Percentiles rank a stretch among this genome's conserved stretches.
phyloP scores from a whole-genome alignment of 1,140 invertebrate species.

The Plectrocnemia conspersa region DNA sequence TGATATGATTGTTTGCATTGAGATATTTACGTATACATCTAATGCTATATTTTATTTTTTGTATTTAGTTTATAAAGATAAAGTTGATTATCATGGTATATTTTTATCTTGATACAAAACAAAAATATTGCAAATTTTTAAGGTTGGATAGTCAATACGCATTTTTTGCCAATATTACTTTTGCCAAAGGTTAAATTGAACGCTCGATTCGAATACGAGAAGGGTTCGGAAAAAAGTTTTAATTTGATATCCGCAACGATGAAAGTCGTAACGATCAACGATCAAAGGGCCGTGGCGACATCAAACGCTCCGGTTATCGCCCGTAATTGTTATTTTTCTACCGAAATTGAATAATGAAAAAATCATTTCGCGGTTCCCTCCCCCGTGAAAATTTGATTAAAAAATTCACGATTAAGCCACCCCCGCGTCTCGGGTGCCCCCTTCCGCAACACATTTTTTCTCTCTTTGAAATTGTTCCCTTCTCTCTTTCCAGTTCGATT shows the following conservation, averaged over 20 bases:
- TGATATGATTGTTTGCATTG: not conserved
- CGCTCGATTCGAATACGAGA: slow-evolving; percentile 1
- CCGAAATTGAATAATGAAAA: slow-evolving; percentile 36
- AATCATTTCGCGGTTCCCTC: slow-evolving; percentile 29
- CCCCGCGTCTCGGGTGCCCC: not conserved
- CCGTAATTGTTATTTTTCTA: slow-evolving; percentile 21
- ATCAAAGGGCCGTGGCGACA: slow-evolving; percentile 20
- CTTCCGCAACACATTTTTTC: slow-evolving; percentile 10
- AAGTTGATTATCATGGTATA: not conserved
- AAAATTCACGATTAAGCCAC: slow-evolving; percentile 33
- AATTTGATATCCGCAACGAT: not conserved
- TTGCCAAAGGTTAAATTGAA: slow-evolving; percentile 2
- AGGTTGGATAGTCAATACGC: not conserved
- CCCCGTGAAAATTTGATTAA: slow-evolving; percentile 34
- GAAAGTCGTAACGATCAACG: slow-evolving; percentile 12
- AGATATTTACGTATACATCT: not conserved
- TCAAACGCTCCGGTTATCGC: slow-evolving; percentile 19
- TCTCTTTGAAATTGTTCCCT: slow-evolving; percentile 16
- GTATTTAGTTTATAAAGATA: not conserved
- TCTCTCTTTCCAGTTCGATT: no score
- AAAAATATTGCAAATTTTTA: not conserved
- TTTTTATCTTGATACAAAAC: no score
- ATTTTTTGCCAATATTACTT: not conserved
- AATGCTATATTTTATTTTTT: not conserved
- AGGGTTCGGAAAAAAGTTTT: slow-evolving; percentile 1